These are phyloP conservation scores for Haplochromis vanheusdeni DNA, from an alignment of 2,113 vertebrate genomes.

Conservation along the genomic window DNA sequence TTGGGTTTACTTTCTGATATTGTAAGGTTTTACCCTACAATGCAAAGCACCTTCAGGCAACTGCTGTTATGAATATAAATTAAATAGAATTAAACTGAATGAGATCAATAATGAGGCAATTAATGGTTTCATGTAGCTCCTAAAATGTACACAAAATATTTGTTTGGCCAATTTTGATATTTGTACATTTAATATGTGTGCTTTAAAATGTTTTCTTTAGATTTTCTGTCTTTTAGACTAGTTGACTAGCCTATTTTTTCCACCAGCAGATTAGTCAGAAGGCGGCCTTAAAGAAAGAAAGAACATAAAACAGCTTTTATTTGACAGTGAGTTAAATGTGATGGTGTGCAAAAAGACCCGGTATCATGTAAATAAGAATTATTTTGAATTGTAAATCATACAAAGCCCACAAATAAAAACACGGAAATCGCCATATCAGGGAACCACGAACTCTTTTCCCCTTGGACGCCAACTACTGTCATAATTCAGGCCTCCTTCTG, in stretches of 20 bases:
- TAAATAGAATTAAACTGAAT: background rate
- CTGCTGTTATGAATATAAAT: background rate
- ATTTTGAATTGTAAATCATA: background rate
- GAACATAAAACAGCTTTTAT: background rate
- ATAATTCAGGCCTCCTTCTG: background rate
- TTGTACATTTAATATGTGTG: background rate
- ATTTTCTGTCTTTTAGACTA: background rate
- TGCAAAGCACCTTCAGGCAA: background rate
- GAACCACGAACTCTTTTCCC: background rate
- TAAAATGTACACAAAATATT: background rate
- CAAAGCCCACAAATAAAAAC: background rate
- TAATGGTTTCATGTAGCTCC: background rate
- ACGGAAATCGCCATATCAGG: background rate
- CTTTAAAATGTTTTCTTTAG: background rate
- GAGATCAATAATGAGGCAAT: background rate
- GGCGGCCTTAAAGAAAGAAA: background rate
- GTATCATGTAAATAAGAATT: background rate
- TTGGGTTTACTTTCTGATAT: background rate
- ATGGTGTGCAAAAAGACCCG: background rate
- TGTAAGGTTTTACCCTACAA: background rate
- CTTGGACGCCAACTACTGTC: background rate
- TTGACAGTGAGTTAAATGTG: background rate
- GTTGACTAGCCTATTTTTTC: background rate
- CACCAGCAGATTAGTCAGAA: background rate
- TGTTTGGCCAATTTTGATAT: background rate